Base-by-base conservation (phyloP, 2,888 invertebrate species). In the Kuschelorhynchus macadamiae region DNA sequence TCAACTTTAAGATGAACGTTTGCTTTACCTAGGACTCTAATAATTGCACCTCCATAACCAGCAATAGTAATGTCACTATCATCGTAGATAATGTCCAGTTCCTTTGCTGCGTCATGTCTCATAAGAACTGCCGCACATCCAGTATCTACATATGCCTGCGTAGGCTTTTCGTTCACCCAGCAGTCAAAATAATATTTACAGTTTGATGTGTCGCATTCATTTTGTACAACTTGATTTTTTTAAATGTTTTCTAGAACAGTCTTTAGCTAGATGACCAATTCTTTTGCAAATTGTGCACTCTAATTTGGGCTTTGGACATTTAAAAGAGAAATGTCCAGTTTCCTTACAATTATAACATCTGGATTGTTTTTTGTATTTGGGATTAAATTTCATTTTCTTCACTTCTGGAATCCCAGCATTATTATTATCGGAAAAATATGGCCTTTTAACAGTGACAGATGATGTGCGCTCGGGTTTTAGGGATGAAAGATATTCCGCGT, bases 401-500 rank as follows among this genome's bases (percentile, higher is more conserved):
- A 25, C 3, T 25, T 25, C 7, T 25, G 25, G 25, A 25, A 25
- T n/a, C n/a, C n/a, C n/a, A 25, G 25, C 3, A 25, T 3, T 7
- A 7, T 25, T 25, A 5, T 25, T 25, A 7, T 25, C 25, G 4
- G 7, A 25, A 5, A 25, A n/a, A n/a, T n/a, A 5, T 25, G 25
- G 25, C 25, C 25, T 25, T 25, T 25, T n/a, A n/a, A n/a, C n/a
- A n/a, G n/a, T n/a, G n/a, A n/a, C n/a, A n/a, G n/a, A n/a, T n/a
- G n/a, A n/a, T n/a, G n/a, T n/a, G n/a, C 25, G 25, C 7, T 25
- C 3, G 25, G 7, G 3, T 25, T 25, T 53, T 33, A 56, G 20
- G 3, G 56, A 11, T 12, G 56, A 56, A 11, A 59, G 17, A 47
- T 59, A 59, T 47, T 59, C 59, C 2, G 59, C 44, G 12, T 59